Base-by-base conservation (phyloP, 2,888 invertebrate genomes). In the Epistrophe eligans region DNA sequence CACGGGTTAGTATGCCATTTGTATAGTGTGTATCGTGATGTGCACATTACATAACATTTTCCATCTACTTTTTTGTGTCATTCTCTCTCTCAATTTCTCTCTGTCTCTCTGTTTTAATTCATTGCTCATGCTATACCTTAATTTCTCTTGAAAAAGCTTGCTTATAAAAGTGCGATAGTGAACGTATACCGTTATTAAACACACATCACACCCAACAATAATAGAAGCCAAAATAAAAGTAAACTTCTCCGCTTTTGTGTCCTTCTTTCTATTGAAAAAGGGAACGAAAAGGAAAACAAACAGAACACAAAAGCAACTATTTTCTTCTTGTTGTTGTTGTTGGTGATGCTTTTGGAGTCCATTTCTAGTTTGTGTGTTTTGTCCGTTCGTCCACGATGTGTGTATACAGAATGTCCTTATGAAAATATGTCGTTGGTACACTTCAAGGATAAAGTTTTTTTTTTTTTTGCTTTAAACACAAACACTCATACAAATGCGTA, bases 141-240 rank as follows among this genome's bases (percentile, higher is more conserved):
- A 32, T 55, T 71, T 71, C 71, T 71, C 72, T 72, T 45, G 13
- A 11, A 70, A 70, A 70, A 70, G 3, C n/a, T n/a, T n/a, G 70
- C 70, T 70, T 70, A 38, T 35, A 11, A 60, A 52, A 55, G 52
- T 79, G 70, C 24, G 15, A 55, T 70, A 28, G 40, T 70, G 55
- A 70, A 70, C 55, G 40, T 13, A 24, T 11, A 70, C 55, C 55
- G 28, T 52, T 55, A 55, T 70, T 55, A 50, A 50, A 67, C 67
- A 73, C 72, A 73, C 67, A 81, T 85, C 82, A 79, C 85, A 85
- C 85, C 82, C 82, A 82, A 85, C 77, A 77, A 85, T 70, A 82
- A 85, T 80, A 76, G 62, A 60, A 55, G 50, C 50, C 50, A n/a
- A 60, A 48, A 74, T 60, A 81, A 24, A 24, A 79, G 66, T 48